Evolutionary conservation across 2,113 vertebrate genomes (phyloP).

Genomic region (Perccottus glenii): DNA sequence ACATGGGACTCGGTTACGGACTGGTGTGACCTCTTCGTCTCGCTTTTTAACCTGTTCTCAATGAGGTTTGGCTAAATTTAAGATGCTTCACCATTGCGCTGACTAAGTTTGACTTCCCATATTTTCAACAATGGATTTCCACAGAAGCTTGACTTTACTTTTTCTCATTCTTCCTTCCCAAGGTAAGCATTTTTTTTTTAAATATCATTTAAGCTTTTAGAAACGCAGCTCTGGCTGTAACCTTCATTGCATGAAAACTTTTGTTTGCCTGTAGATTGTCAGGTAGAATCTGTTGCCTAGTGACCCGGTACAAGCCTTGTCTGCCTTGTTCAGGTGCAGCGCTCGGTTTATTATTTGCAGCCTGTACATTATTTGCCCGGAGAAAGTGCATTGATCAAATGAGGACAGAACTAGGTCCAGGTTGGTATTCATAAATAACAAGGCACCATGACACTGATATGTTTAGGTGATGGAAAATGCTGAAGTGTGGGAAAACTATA

Average conservation of each 20-base stretch:
- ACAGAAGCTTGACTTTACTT: constrained; percentile 58
- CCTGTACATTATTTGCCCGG: constrained; percentile 27
- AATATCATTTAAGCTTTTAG: not conserved
- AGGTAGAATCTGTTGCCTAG: constrained; percentile 34
- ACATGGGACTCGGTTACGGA: constrained; percentile 16
- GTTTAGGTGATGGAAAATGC: not conserved
- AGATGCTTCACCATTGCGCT: constrained; percentile 12
- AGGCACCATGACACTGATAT: not conserved
- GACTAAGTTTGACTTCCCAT: constrained; percentile 18
- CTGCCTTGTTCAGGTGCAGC: constrained; percentile 4
- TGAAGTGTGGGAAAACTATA: not conserved
- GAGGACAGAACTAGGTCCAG: constrained; percentile 53
- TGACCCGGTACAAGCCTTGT: constrained; percentile 33
- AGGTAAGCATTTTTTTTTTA: constrained; percentile 56
- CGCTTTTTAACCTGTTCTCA: constrained; percentile 24
- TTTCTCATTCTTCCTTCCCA: constrained; percentile 43
- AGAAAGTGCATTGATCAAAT: constrained; percentile 55
- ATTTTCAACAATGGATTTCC: constrained; percentile 51
- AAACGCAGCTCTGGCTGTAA: not conserved
- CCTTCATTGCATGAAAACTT: constrained; percentile 5
- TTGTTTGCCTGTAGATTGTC: not conserved
- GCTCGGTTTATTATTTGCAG: constrained; percentile 33
- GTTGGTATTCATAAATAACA: constrained; percentile 21
- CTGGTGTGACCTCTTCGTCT: constrained; percentile 38
- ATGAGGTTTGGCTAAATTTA: constrained; percentile 7